phyloP scores from a whole-genome alignment of 2,888 invertebrate genomes.

The Platycheirus albimanus region DNA sequence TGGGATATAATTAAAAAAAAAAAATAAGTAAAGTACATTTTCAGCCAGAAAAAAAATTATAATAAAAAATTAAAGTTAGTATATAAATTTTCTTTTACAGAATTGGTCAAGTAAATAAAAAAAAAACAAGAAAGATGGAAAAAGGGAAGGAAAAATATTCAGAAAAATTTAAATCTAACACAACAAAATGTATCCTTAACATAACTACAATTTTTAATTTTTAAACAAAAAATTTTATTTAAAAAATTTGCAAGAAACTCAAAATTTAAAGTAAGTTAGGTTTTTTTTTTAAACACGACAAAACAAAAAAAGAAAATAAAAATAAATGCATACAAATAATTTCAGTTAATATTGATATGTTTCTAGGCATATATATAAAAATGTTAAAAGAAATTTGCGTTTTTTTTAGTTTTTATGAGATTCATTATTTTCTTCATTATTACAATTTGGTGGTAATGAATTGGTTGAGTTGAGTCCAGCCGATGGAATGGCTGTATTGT shows the following conservation, averaged over 20 bases:
- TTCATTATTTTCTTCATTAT: slow-evolving; percentile 76
- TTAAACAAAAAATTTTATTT: slow-evolving; percentile 21
- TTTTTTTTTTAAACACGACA: too few relatives aligned
- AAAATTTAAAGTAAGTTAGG: too few relatives aligned
- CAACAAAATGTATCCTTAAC: slow-evolving; percentile 23
- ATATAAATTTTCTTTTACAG: background rate
- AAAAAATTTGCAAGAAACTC: slow-evolving; percentile 8
- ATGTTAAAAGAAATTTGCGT: slow-evolving; percentile 37
- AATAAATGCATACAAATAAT: slow-evolving; percentile 27
- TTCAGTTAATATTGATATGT: slow-evolving; percentile 58
- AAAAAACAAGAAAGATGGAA: slow-evolving; percentile 8
- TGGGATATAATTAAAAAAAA: slow-evolving; percentile 72
- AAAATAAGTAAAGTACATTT: slow-evolving; percentile 27
- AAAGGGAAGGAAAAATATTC: slow-evolving; percentile 26
- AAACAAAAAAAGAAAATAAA: slow-evolving; percentile 17
- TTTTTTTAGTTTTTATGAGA: slow-evolving; percentile 52
- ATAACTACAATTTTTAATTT: slow-evolving; percentile 42
- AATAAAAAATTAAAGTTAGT: slow-evolving; percentile 11
- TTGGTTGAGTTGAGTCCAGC: slow-evolving; percentile 72
- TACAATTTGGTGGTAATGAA: slow-evolving; percentile 74
- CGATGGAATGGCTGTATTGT: slow-evolving; percentile 61
- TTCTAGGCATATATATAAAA: slow-evolving; percentile 24
- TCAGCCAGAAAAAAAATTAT: slow-evolving; percentile 37
- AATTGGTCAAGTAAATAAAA: slow-evolving; percentile 39
- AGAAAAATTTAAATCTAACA: slow-evolving; percentile 32